Evolutionary conservation across 2,797 vertebrate species (phyloP).

Genomic region (Oreochromis mossambicus): DNA sequence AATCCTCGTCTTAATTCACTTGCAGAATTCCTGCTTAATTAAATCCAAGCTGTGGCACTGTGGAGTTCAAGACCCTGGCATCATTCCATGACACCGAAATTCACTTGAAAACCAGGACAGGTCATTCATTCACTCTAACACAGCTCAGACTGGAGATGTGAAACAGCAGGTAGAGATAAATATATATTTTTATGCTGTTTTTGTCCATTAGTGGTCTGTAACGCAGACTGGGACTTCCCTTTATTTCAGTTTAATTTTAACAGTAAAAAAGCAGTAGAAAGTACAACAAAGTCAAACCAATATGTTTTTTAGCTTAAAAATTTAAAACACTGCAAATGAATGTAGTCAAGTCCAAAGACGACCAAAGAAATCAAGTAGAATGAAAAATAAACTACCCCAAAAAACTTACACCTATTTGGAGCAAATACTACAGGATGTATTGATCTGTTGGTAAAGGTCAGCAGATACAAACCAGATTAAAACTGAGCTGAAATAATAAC

Average conservation of each 20-base stretch:
- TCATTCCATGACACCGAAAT: slow-evolving; percentile 15
- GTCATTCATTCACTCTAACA: neutral
- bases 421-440: neutral
- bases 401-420: neutral
- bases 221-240: neutral
- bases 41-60: slow-evolving; percentile 50
- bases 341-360: neutral
- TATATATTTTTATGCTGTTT: neutral
- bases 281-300: neutral
- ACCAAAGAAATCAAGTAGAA: neutral
- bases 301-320: neutral
- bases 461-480: slow-evolving; percentile 5
- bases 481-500: slow-evolving; percentile 21
- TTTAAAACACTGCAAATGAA: neutral
- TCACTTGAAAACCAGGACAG: slow-evolving; percentile 7
- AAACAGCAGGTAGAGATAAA: neutral
- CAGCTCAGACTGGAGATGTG: neutral
- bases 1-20: slow-evolving; percentile 44
- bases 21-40: slow-evolving; percentile 60
- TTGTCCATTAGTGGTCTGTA: neutral
- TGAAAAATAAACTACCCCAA: neutral
- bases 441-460: neutral
- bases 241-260: neutral
- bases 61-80: slow-evolving; percentile 23
- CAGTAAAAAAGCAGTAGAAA: neutral